phyloP scores from a whole-genome alignment of 2,113 vertebrate species.

The Setophaga coronata region DNA sequence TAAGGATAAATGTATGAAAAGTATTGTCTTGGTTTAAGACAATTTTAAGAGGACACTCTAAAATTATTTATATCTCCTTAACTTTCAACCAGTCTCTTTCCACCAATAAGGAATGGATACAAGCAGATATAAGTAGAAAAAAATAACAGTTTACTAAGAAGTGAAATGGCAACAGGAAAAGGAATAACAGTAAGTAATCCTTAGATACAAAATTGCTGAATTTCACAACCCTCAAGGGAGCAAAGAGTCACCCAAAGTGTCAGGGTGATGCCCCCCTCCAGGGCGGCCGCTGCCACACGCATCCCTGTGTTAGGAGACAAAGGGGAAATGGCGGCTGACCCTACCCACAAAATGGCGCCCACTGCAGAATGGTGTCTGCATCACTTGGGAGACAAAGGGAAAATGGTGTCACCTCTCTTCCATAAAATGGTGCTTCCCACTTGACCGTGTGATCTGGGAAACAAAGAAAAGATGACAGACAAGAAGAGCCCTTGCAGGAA shows the following conservation, averaged over 20 bases:
- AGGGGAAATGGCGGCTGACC: background rate
- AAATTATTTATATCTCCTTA: background rate
- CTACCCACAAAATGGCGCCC: fast-evolving
- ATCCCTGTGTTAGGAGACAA: fast-evolving
- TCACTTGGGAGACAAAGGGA: background rate
- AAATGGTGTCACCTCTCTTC: background rate
- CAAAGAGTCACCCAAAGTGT: background rate
- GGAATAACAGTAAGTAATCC: background rate
- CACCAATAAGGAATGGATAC: background rate
- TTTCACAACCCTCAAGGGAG: background rate
- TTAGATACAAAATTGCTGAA: background rate
- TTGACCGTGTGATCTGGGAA: background rate
- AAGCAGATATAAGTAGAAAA: background rate
- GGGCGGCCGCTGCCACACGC: fast-evolving
- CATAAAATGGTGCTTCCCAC: background rate
- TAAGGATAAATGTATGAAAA: background rate
- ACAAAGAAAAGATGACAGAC: background rate
- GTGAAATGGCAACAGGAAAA: background rate
- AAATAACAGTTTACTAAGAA: background rate
- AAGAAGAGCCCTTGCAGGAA: background rate
- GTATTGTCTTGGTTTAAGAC: background rate
- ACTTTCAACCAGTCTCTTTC: background rate
- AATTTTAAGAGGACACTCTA: background rate
- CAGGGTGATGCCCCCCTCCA: fast-evolving
- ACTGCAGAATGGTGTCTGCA: fast-evolving